A percentile compares a stretch with the other conserved stretches of the same genome.
Conservation (phyloP, 1,140 invertebrate genomes). For the Lordiphosa stackelbergi region DNA sequence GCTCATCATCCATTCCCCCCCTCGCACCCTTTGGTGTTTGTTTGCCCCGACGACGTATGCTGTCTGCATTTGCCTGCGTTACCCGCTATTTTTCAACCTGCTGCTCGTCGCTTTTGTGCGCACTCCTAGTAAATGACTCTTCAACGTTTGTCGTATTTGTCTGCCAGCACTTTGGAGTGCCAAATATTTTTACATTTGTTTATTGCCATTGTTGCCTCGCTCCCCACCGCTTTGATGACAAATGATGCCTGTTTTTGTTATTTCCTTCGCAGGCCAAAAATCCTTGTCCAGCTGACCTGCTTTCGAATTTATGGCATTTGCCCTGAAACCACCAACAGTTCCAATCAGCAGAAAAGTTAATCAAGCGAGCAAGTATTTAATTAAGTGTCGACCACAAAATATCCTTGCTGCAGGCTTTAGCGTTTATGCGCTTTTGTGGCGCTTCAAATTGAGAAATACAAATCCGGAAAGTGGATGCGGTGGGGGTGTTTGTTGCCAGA, state of each 20-base stretch:
- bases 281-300: constrained; percentile 13
- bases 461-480: constrained; percentile 14
- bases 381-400: constrained; percentile 38
- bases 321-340: constrained; percentile 33
- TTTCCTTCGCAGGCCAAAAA: constrained; percentile 3
- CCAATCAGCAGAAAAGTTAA: constrained; percentile 44
- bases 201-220: constrained; percentile 31
- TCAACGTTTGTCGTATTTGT: constrained; percentile 74
- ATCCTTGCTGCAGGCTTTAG: constrained; percentile 33
- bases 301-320: constrained; percentile 50
- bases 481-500: constrained; percentile 37
- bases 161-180: constrained; percentile 70
- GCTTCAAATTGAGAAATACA: constrained; percentile 41
- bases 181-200: constrained; percentile 74
- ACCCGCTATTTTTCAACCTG: constrained; percentile 58
- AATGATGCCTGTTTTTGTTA: constrained; percentile 30
- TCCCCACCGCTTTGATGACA: constrained; percentile 20
- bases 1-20: constrained; percentile 32
- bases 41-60: constrained; percentile 56
- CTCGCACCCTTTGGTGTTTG: constrained; percentile 45
- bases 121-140: constrained; percentile 70
- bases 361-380: constrained; percentile 64
- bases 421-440: constrained; percentile 57
- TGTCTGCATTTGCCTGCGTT: constrained; percentile 56
- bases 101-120: constrained; percentile 20